phyloP scores from a whole-genome alignment of 2,888 invertebrate genomes.

The Luffia ferchaultella region DNA sequence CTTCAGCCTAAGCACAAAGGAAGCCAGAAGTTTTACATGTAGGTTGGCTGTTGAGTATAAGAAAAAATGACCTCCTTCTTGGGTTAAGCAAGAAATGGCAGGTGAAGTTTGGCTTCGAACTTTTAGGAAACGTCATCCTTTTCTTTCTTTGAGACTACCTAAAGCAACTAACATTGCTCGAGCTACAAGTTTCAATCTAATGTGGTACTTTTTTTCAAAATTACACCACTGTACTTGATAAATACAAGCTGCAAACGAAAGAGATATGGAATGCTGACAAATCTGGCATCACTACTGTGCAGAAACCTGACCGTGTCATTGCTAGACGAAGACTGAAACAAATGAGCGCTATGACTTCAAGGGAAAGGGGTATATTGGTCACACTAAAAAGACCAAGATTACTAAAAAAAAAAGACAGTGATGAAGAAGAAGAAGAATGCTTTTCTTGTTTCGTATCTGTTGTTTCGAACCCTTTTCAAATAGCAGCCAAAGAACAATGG shows the following conservation, averaged over 20 bases:
- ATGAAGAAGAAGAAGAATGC: too few species aligned
- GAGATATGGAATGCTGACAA: neutral
- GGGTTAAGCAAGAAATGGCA: constrained; percentile 9
- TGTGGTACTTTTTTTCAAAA: constrained; percentile 7
- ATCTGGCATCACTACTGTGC: neutral
- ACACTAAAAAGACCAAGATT: too few species aligned
- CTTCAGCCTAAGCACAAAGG: constrained; percentile 10
- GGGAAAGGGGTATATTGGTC: too few species aligned
- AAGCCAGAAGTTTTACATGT: constrained; percentile 13
- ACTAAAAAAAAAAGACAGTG: too few species aligned
- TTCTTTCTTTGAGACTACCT: constrained; percentile 10
- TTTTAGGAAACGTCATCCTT: constrained; percentile 8
- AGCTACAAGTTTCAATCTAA: constrained; percentile 11
- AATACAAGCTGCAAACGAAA: neutral
- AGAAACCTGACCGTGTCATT: neutral
- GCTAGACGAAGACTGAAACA: neutral
- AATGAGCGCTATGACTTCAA: too few species aligned
- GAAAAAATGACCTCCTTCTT: constrained; percentile 10
- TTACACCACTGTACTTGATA: constrained; percentile 4
- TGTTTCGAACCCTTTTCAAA: too few species aligned
- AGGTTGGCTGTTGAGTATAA: constrained; percentile 15
- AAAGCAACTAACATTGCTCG: constrained; percentile 12
- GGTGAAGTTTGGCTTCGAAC: constrained; percentile 8
- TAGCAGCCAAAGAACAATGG: too few species aligned
- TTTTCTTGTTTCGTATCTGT: too few species aligned